Evolutionary conservation across 2,113 vertebrate genomes (phyloP).

Genomic region (Bettongia penicillata): DNA sequence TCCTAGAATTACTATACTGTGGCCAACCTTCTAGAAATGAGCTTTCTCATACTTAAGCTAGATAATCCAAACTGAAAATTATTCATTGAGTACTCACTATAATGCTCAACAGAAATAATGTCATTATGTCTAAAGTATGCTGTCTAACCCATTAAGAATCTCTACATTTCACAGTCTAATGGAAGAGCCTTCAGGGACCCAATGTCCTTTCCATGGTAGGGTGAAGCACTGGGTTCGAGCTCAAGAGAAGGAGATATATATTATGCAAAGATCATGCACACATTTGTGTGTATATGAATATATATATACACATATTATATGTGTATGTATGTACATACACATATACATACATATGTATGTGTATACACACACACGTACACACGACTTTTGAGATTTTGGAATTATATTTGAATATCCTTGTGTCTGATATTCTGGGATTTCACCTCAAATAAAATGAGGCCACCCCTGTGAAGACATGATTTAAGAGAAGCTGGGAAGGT

Average conservation of each 20-base stretch:
- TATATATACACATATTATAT: no score
- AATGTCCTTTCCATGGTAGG: not conserved
- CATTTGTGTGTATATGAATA: no score
- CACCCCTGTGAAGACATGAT: not conserved
- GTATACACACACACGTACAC: not conserved
- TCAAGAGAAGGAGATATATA: not conserved
- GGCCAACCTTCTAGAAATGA: not conserved
- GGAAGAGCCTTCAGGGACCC: not conserved
- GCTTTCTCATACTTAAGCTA: not conserved
- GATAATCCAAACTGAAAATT: not conserved
- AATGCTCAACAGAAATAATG: not conserved
- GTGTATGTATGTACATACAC: no score
- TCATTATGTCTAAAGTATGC: not conserved
- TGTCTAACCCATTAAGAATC: not conserved
- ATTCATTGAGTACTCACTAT: not conserved
- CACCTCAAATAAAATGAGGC: conserved; percentile 3
- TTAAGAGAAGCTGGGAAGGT: not conserved
- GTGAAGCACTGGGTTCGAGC: not conserved
- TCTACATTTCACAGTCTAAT: not conserved
- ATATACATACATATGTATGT: no score
- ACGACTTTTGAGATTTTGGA: conserved; percentile 13
- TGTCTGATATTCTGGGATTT: not conserved
- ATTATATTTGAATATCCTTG: not conserved
- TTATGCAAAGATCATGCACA: not conserved
- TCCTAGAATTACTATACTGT: not conserved